Percentiles rank a stretch among this genome's conserved stretches.
Evolutionary conservation across 2,888 invertebrate genomes (phyloP).

Genomic region (Thymelicus lineola): DNA sequence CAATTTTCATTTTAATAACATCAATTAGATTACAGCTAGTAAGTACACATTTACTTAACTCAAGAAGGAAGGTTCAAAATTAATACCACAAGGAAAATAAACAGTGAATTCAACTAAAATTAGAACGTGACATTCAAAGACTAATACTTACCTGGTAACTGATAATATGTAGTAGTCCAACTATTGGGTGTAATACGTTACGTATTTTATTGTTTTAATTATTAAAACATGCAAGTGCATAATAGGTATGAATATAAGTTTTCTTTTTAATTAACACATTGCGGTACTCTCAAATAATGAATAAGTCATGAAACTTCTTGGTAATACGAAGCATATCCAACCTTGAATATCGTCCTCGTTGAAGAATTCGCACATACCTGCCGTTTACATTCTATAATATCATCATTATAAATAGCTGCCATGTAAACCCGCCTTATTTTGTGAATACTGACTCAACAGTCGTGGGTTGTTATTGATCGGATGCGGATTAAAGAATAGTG

Average conservation of each 20-base stretch:
- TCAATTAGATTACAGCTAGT: no score
- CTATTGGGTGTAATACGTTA: no score
- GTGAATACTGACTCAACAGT: slow-evolving; percentile 52
- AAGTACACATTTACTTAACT: not conserved
- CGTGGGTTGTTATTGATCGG: slow-evolving; percentile 37
- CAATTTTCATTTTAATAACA: no score
- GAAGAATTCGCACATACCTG: slow-evolving; percentile 53
- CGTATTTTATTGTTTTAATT: not conserved
- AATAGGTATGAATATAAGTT: not conserved
- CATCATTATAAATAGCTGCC: slow-evolving; percentile 74
- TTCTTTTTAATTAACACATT: slow-evolving; percentile 3
- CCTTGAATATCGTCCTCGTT: slow-evolving; percentile 60
- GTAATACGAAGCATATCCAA: slow-evolving; percentile 38
- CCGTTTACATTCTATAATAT: slow-evolving; percentile 61
- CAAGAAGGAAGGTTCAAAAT: not conserved
- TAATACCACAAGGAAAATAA: not conserved
- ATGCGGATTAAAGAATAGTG: slow-evolving; percentile 16
- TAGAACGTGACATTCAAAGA: not conserved
- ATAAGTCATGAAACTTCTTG: slow-evolving; percentile 6
- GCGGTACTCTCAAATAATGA: not conserved
- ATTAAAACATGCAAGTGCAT: not conserved
- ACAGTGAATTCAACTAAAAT: not conserved
- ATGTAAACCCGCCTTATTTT: slow-evolving; percentile 51
- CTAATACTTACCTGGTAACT: not conserved
- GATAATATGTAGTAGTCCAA: not conserved